Conservation (phyloP, 2,113 vertebrate species). For the Oostethus manadensis region DNA sequence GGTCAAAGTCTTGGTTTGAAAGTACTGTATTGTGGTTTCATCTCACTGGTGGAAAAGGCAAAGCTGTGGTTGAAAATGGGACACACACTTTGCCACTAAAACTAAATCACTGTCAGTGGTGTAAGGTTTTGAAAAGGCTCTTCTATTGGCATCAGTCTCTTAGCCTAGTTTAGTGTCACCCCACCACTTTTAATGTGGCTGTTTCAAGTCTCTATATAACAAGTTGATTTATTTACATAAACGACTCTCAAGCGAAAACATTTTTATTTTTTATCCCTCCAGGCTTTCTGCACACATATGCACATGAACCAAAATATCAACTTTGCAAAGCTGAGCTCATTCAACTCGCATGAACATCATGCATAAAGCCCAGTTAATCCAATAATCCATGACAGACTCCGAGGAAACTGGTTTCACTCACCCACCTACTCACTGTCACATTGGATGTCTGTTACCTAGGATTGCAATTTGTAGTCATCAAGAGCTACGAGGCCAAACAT, state of each 20-base stretch:
- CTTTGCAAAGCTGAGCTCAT: conserved; percentile 17
- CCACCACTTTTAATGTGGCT: background rate
- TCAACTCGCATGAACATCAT: conserved; percentile 18
- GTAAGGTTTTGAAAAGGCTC: background rate
- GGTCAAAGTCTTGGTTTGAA: background rate
- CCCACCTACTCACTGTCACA: conserved; percentile 9
- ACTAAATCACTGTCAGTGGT: background rate
- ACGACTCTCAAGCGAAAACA: background rate
- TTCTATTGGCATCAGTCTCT: background rate
- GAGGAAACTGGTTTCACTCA: conserved; percentile 19
- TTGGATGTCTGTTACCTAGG: conserved; percentile 21
- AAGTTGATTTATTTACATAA: background rate
- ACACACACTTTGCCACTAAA: background rate
- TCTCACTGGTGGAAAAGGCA: background rate
- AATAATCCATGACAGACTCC: conserved; percentile 36
- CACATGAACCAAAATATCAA: conserved; percentile 22
- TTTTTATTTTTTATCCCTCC: background rate
- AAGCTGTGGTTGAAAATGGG: background rate
- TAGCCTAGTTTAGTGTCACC: background rate
- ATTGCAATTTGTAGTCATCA: conserved; percentile 11
- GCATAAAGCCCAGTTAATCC: conserved; percentile 35
- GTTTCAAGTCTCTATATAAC: background rate
- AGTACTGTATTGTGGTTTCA: background rate
- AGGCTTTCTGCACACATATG: background rate
- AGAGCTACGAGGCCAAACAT: conserved; percentile 8